A percentile compares a stretch with the other conserved stretches of the same genome.
phyloP scores from a whole-genome alignment of 2,888 invertebrate species.

The Heliconius ethilla region DNA sequence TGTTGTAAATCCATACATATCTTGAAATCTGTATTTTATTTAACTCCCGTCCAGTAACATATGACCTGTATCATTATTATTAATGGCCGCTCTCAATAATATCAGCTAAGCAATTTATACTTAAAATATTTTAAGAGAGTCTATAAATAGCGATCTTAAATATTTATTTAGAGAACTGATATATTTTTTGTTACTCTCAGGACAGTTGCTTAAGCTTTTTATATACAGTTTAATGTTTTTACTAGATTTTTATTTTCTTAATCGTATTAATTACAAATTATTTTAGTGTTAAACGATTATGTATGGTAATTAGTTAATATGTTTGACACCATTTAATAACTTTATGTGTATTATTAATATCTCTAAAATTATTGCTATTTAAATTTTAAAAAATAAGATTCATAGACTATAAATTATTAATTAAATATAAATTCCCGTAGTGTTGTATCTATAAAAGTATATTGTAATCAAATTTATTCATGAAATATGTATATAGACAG shows the following conservation, averaged over 20 bases:
- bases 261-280: background rate
- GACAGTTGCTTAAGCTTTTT: slow-evolving; percentile 5
- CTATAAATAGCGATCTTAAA: slow-evolving; percentile 39
- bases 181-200: slow-evolving; percentile 17
- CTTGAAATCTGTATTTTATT: slow-evolving; percentile 39
- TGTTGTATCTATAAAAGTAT: background rate
- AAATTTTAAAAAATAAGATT: background rate
- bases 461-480: background rate
- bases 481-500: background rate
- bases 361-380: background rate
- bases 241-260: background rate
- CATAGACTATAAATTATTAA: background rate
- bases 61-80: slow-evolving; percentile 42
- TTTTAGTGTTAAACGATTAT: slow-evolving; percentile 1
- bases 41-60: slow-evolving; percentile 37
- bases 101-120: slow-evolving; percentile 39
- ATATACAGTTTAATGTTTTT: slow-evolving; percentile 1
- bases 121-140: slow-evolving; percentile 39
- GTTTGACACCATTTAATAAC: background rate
- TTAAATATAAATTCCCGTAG: background rate
- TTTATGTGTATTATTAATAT: background rate
- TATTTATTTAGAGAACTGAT: slow-evolving; percentile 36
- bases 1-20: slow-evolving; percentile 33
- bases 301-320: background rate
- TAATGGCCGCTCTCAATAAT: slow-evolving; percentile 42